Conservation (phyloP, 2,113 vertebrate species). For the Vombatus ursinus region DNA sequence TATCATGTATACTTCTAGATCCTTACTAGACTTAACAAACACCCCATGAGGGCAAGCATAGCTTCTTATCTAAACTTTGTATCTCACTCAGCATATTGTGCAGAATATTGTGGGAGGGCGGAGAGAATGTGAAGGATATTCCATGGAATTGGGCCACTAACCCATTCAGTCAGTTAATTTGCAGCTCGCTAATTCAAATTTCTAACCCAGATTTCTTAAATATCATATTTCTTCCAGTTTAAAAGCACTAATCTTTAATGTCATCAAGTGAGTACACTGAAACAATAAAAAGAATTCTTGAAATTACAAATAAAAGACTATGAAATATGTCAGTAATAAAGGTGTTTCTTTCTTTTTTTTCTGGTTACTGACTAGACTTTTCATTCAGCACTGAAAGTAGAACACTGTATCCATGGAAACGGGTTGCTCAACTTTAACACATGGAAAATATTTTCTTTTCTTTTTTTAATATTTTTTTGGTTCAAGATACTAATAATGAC, state of each 20-base stretch:
- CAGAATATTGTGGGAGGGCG: neutral
- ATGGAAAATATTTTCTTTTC: constrained; percentile 24
- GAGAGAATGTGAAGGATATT: neutral
- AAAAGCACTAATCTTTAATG: neutral
- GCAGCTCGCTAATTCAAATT: neutral
- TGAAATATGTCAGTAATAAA: neutral
- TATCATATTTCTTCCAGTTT: neutral
- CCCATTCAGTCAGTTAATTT: neutral
- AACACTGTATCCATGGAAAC: constrained; percentile 37
- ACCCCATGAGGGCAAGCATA: neutral
- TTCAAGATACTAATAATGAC: constrained; percentile 45
- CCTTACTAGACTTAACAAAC: neutral
- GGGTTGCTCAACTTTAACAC: neutral
- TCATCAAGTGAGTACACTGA: neutral
- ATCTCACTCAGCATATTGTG: neutral
- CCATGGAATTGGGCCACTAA: neutral
- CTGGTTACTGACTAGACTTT: constrained; percentile 10
- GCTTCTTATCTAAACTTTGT: neutral
- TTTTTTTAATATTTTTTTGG: constrained; percentile 43
- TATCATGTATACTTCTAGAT: neutral
- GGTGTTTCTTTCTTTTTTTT: neutral
- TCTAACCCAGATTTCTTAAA: neutral
- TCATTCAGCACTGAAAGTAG: neutral
- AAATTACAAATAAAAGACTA: neutral
- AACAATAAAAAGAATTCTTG: neutral